Base-by-base conservation (phyloP, 2,888 invertebrate genomes). In the Acleris emargana region DNA sequence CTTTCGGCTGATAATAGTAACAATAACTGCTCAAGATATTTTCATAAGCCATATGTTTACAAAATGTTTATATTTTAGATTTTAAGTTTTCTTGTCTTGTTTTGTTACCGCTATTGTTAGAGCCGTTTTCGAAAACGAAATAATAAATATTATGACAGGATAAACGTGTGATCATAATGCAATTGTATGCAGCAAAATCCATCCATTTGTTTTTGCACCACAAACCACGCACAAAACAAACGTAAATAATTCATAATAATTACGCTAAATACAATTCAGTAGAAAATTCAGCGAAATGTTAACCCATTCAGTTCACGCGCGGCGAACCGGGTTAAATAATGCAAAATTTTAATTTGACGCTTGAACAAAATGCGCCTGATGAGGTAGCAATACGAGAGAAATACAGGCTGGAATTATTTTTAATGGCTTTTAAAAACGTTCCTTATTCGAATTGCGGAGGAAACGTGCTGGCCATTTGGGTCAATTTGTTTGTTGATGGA, bases 261-360 rank as follows among this genome's bases (percentile, higher is more conserved):
- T 58, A 64, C 49, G 47, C 47, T 53, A 64, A 38, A 64, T 50
- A 52, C 54, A 32, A 59, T 45, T 53, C 59, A 51, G 13, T 47
- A 53, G 54, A 54, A 54, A 55, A 62, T 62, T 62, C 17, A 38
- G 38, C 38, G 38, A 55, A 59, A 64, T 60, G 25, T 47, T 58
- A 58, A 49, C 73, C 71, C 70, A 71, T 71, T 71, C 70, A 69
- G 67, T 55, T 71, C 69, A 77, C 72, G 75, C 82, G 73, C 75
- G 64, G 70, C 70, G 75, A 68, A 83, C 81, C 81, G 72, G 71
- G 76, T 81, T 81, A 86, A 85, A 83, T 83, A 84, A 84, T 85
- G 82, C 83, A 81, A 81, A 78, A 85, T 82, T 84, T 84, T 83
- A 84, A 83, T 79, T 78, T 76, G 71, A 77, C 71, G 74, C 72